Evolutionary conservation across 2,797 vertebrate species (phyloP).

Genomic region (Podarcis siculus): DNA sequence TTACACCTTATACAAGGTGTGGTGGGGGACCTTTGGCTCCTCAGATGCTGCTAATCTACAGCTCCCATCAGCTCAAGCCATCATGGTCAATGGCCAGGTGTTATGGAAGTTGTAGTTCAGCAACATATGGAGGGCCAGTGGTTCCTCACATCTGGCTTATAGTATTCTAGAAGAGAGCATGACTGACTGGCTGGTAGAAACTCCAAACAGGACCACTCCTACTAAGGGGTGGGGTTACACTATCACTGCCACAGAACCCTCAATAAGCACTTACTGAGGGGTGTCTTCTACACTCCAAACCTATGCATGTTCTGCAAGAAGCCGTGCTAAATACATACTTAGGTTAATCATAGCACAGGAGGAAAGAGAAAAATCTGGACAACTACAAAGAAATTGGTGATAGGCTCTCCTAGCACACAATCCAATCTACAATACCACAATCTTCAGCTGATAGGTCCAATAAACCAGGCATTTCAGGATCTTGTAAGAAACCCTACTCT

Average conservation of each 20-base stretch:
- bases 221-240: too few species aligned
- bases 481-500: background rate
- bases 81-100: too few species aligned
- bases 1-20: background rate
- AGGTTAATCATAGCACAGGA: background rate
- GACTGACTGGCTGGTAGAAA: background rate
- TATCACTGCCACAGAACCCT: background rate
- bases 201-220: background rate
- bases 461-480: background rate
- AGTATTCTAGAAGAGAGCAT: too few species aligned
- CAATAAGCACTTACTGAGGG: background rate
- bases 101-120: too few species aligned
- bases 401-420: background rate
- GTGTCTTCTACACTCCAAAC: background rate
- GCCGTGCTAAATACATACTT: background rate
- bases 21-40: too few species aligned
- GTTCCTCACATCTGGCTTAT: too few species aligned
- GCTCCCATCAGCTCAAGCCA: too few species aligned
- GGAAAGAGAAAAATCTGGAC: background rate
- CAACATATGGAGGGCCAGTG: too few species aligned
- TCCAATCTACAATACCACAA: too few species aligned
- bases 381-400: background rate
- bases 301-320: background rate
- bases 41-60: too few species aligned
- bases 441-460: background rate